Evolutionary conservation across 2,888 invertebrate species (phyloP).

Genomic region (Noctua pronuba): DNA sequence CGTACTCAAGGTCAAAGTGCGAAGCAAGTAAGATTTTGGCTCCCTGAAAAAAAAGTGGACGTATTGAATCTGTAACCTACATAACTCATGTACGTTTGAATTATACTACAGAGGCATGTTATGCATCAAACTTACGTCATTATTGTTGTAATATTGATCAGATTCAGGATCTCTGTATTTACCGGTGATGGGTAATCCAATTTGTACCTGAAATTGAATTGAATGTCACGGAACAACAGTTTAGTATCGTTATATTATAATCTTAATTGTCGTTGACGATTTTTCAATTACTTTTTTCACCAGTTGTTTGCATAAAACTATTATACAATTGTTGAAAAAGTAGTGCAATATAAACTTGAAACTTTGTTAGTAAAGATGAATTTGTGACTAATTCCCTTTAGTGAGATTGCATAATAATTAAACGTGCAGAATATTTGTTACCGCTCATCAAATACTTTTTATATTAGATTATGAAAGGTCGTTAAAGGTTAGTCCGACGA

Average conservation of each 20-base stretch:
- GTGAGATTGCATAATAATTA: background rate
- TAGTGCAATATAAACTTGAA: background rate
- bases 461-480: background rate
- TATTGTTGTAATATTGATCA: constrained; percentile 97
- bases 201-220: constrained; percentile 91
- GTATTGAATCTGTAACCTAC: background rate
- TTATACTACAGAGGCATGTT: background rate
- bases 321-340: background rate
- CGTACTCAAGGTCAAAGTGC: constrained; percentile 98
- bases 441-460: background rate
- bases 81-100: background rate
- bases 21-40: constrained; percentile 97
- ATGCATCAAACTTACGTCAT: constrained; percentile 92
- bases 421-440: background rate
- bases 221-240: background rate
- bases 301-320: background rate
- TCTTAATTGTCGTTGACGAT: background rate
- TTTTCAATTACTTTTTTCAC: background rate
- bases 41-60: constrained; percentile 90
- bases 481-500: background rate
- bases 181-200: constrained; percentile 96
- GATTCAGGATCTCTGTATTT: constrained; percentile 97
- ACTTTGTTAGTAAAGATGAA: background rate
- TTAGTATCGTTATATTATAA: background rate
- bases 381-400: background rate